Evolutionary conservation across 1,140 invertebrate species (phyloP), one percentile per base, ranked within the genome.

Genomic region (Samia ricini): DNA sequence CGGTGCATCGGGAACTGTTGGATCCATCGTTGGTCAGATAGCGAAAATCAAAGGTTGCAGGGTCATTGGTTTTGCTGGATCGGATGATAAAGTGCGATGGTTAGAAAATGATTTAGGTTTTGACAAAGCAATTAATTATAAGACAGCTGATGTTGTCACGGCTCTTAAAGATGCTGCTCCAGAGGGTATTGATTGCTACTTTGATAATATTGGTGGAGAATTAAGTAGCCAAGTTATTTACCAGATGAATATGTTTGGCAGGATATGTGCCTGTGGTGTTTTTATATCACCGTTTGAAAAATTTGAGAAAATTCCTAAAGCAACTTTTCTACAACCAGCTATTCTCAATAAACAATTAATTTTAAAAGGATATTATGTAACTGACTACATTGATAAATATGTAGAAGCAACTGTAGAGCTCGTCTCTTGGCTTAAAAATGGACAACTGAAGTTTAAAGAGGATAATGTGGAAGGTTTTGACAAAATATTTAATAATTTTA

Each of bases 61-160:
- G 63, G 94, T 95, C 0, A 93, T 96, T 67, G 95, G 94, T 1
- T 94, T 94, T 73, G 92, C 94, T 59, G 94, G 94, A 15, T 66
- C 91, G 6, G 93, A 95, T 56, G 93, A 92, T 0, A 95, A 95
- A 88, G 91, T 93, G 42, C 79, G 92, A 61, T 95, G 94, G 94
- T 72, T 95, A 0, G 91, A 91, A 50, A 24, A 59, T n/a, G 91
- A 94, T n/a, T 69, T 95, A 0, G 92, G 92, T 20, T 94, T 95
- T 76, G 94, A 96, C 80, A 74, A 86, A 64, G 93, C 91, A 2
- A 93, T 93, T 63, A 95, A 95, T 81, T 95, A 95, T 76, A 95
- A 95, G 77, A 93, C 81, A 0, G 80, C 80, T n/a, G 76, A 93
- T 57, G 60, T 95, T 24, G 74, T 77, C 4, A 61, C 82, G 26